Evolutionary conservation across 2,113 vertebrate species (phyloP), one percentile per base, ranked within the genome.

Genomic region (Tor tambroides): DNA sequence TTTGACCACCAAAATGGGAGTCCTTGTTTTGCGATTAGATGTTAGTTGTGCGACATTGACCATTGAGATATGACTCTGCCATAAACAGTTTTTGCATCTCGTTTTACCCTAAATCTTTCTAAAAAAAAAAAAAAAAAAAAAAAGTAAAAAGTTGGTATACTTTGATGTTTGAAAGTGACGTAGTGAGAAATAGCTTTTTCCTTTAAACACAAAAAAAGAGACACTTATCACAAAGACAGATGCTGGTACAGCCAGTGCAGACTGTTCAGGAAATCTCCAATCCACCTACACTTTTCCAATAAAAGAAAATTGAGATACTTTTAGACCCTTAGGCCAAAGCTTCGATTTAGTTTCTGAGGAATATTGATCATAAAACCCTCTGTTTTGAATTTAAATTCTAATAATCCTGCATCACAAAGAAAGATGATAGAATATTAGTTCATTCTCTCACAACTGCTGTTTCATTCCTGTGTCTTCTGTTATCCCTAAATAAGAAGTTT

Each of bases 261-360:
- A 87, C 81, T 46, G 80, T 74, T 81, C 56, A 85, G 82, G 82
- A 88, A 87, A 88, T 87, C 69, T 82, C 83, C 61, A 71, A 82
- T 87, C 46, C 28, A 84, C 41, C 30, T 85, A 26, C 30, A 32
- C 56, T 46, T 51, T 54, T 81, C 61, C 74, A 61, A 30, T 79
- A 11, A 46, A 26, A 7, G 2, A 46, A 46, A 26, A 81, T 2
- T 46, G 2, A 3, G 2, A n/a, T 69, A 80, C 32, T 65, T 23
- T 78, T 19, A 77, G 43, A 43, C 69, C 28, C 43, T 77, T 9
- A 71, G 32, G 32, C 30, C 83, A 32, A 41, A 41, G 41, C 41
- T 41, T 7, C 8, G n/a, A n/a, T 82, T 51, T 59, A 28, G 63
- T 86, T 90, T 85, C 85, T 49, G 65, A 17, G 49, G 69, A 81